Percentiles rank a stretch among this genome's conserved stretches.
Conservation (phyloP, 2,113 vertebrate species). For the Oryctolagus cuniculus region mOryCun1.1 NC_091438.1:44000501-44001000, state of each 20-base stretch:
- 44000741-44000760: neutral
- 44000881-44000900: slow-evolving; percentile 48
- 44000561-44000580: neutral
- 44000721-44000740: fast-evolving
- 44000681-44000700: neutral
- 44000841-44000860: neutral
- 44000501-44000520: neutral
- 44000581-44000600: slow-evolving; percentile 29
- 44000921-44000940: neutral
- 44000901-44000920: neutral
- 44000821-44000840: slow-evolving; percentile 1
- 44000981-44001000: neutral
- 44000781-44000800: neutral
- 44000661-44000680: neutral
- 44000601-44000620: slow-evolving; percentile 4
- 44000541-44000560: neutral
- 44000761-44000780: slow-evolving; percentile 44
- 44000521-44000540: neutral
- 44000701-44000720: neutral
- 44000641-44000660: neutral
- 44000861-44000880: slow-evolving; percentile 10
- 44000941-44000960: neutral
- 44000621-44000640: neutral
- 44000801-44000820: neutral
- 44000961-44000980: neutral